Conservation (phyloP, 2,888 invertebrate species). For the Hirtodrosophila alboralis region DNA sequence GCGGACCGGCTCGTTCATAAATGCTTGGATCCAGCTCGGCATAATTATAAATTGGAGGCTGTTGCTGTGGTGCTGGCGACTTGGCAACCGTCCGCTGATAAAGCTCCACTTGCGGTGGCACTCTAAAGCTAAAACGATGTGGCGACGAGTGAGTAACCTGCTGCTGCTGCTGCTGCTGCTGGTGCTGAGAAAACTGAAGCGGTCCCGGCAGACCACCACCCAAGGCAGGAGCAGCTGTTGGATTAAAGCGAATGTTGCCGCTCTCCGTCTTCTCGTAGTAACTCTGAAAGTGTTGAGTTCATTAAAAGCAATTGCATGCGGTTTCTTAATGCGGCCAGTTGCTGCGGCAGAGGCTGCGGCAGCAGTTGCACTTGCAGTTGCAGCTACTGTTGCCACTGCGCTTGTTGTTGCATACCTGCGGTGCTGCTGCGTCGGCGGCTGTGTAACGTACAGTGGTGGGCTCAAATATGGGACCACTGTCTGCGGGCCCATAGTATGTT, state of each 20-base stretch:
- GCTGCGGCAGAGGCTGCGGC: conserved; percentile 4
- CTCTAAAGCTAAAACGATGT: conserved; percentile 63
- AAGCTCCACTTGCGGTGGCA: conserved; percentile 64
- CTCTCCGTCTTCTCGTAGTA: conserved; percentile 54
- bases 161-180: conserved; percentile 17
- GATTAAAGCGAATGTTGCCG: conserved; percentile 56
- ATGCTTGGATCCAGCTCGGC: conserved; percentile 50
- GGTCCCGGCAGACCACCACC: conserved; percentile 31
- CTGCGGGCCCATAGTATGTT: conserved; percentile 53
- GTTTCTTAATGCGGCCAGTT: background rate
- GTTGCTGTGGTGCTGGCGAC: conserved; percentile 31
- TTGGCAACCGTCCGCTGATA: conserved; percentile 51
- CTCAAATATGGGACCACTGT: conserved; percentile 52
- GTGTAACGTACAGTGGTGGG: conserved; percentile 74
- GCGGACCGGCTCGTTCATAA: conserved; percentile 53
- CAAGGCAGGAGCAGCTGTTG: conserved; percentile 26
- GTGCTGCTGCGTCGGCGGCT: conserved; percentile 71
- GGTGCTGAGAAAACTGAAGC: conserved; percentile 33
- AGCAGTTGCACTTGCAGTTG: conserved; percentile 2
- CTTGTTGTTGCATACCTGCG: conserved; percentile 65
- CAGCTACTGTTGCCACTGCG: conserved; percentile 7
- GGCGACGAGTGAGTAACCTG: conserved; percentile 13
- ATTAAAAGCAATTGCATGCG: conserved; percentile 38
- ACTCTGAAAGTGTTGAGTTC: conserved; percentile 42
- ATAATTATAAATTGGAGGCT: conserved; percentile 49